Conservation (phyloP, 2,888 invertebrate genomes). For the Macroteleia sp. region DNA sequence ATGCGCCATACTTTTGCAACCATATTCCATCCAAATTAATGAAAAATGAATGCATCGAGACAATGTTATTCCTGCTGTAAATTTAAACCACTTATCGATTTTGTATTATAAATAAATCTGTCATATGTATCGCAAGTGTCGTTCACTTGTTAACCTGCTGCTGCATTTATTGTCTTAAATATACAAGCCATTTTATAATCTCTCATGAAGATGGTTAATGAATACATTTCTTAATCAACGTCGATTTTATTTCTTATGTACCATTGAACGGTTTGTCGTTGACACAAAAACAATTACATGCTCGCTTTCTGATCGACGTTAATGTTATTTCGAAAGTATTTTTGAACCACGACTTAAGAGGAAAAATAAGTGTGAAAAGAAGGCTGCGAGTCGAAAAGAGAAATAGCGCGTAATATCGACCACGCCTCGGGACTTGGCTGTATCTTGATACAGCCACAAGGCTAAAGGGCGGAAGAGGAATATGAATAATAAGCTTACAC, state of each 20-base stretch:
- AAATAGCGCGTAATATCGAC: constrained; percentile 46
- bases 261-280: constrained; percentile 15
- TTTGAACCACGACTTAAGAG: constrained; percentile 32
- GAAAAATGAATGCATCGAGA: no score
- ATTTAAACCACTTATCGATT: no score
- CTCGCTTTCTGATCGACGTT: constrained; percentile 12
- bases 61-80: no score
- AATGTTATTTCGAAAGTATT: constrained; percentile 20
- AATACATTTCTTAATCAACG: not conserved
- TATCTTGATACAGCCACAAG: constrained; percentile 58
- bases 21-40: no score
- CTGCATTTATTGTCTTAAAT: no score
- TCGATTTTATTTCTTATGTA: constrained; percentile 8
- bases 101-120: no score
- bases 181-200: no score
- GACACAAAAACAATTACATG: constrained; percentile 8
- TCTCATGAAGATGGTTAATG: no score
- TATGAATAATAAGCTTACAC: constrained; percentile 67
- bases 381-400: constrained; percentile 21
- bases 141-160: no score
- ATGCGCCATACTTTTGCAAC: no score
- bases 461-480: constrained; percentile 59
- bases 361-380: constrained; percentile 33
- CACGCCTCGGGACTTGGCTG: constrained; percentile 55
- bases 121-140: no score